Conservation (phyloP, 2,888 invertebrate species). For the Hypena proboscidalis region DNA sequence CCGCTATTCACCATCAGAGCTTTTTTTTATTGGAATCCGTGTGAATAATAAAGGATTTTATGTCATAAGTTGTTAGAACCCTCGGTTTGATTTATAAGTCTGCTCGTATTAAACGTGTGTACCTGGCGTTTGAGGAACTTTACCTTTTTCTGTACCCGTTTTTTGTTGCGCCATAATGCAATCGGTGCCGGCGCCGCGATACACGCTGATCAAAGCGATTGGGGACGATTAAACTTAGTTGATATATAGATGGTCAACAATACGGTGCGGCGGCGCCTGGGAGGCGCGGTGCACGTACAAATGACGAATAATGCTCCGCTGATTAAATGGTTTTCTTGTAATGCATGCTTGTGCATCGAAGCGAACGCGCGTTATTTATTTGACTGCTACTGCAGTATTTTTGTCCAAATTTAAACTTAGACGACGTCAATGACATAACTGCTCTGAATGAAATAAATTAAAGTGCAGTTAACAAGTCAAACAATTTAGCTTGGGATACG, state of each 20-base stretch:
- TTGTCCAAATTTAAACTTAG: constrained; percentile 25
- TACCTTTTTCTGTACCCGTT: constrained; percentile 56
- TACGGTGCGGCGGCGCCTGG: constrained; percentile 52
- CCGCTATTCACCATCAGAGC: constrained; percentile 45
- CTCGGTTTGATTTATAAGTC: constrained; percentile 74
- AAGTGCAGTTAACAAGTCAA: constrained; percentile 33
- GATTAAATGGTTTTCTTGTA: constrained; percentile 45
- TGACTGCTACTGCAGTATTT: constrained; percentile 27
- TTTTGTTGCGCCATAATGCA: constrained; percentile 56
- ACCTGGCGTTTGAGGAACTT: constrained; percentile 64
- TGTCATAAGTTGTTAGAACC: constrained; percentile 77
- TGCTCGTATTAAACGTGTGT: constrained; percentile 51
- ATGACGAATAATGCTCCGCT: constrained; percentile 42
- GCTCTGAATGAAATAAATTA: constrained; percentile 34
- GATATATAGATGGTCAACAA: constrained; percentile 55
- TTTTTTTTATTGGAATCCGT: constrained; percentile 62
- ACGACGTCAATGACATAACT: constrained; percentile 34
- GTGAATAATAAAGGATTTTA: constrained; percentile 80
- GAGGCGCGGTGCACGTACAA: constrained; percentile 52
- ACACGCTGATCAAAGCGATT: constrained; percentile 70
- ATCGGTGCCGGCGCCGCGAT: constrained; percentile 64
- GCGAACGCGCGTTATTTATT: constrained; percentile 29
- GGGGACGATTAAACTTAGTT: constrained; percentile 64
- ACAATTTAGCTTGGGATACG: constrained; percentile 32
- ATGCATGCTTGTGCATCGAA: constrained; percentile 39